Conservation (phyloP, 2,888 invertebrate genomes). For the Sympetrum striolatum region DNA sequence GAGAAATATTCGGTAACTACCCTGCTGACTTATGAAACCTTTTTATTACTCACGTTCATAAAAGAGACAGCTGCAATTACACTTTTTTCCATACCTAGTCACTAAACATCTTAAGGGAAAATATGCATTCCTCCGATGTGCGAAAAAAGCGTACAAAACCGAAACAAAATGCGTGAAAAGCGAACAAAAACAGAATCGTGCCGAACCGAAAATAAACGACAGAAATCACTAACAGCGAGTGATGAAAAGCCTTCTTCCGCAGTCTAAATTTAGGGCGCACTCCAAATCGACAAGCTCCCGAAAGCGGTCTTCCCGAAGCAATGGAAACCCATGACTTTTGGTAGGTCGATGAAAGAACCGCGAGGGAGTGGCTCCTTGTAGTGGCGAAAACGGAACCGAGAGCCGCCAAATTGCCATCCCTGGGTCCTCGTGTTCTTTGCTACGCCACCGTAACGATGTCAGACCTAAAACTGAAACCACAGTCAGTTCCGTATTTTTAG, state of each 20-base stretch:
- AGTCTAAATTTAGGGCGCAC: background rate
- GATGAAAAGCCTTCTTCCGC: background rate
- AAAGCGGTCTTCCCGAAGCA: background rate
- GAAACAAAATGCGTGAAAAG: too few relatives aligned
- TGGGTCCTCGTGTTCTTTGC: background rate
- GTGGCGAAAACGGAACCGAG: background rate
- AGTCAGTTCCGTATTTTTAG: slow-evolving; percentile 33
- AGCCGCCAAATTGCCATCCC: background rate
- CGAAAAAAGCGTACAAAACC: background rate
- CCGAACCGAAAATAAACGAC: background rate
- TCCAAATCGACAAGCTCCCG: background rate
- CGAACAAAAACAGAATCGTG: background rate
- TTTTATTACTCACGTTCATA: too few relatives aligned
- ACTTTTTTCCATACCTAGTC: too few relatives aligned
- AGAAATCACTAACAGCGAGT: background rate
- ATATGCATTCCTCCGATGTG: background rate
- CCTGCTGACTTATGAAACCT: too few relatives aligned
- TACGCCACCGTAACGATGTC: background rate
- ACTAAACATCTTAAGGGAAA: background rate
- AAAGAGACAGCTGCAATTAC: too few relatives aligned
- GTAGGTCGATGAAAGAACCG: background rate
- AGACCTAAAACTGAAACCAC: slow-evolving; percentile 25
- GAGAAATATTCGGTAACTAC: too few relatives aligned
- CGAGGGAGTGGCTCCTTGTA: background rate
- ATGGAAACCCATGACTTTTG: background rate